These are phyloP conservation scores for Spea hammondii DNA, from an alignment of 2,797 vertebrate genomes.

Conservation along the genomic window DNA sequence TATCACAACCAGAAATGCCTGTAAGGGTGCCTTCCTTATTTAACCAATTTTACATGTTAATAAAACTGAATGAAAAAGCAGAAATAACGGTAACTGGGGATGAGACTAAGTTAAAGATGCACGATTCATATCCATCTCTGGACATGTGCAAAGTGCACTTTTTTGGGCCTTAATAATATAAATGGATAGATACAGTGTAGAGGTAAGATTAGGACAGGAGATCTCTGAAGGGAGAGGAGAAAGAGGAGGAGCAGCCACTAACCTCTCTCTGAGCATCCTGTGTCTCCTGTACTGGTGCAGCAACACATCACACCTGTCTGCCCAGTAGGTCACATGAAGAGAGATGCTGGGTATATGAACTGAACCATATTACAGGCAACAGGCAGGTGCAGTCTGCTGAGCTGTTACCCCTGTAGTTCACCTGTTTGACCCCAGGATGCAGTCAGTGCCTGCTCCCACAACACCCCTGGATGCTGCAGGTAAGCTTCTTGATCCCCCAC, in stretches of 20 bases:
- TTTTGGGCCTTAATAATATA: background rate
- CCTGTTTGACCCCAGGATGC: constrained; percentile 35
- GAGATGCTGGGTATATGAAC: constrained; percentile 1
- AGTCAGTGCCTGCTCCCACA: constrained; percentile 19
- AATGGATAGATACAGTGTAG: background rate
- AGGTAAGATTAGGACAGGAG: background rate
- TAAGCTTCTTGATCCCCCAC: constrained; percentile 8
- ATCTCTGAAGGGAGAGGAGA: background rate
- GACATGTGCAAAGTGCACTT: too few relatives aligned
- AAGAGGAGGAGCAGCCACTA: constrained; percentile 22
- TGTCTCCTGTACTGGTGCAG: background rate
- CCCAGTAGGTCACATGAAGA: constrained; percentile 39
- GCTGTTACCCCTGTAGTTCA: background rate
- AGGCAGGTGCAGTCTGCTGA: constrained; percentile 10
- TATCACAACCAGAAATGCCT: too few relatives aligned
- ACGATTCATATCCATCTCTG: too few relatives aligned
- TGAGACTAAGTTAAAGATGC: too few relatives aligned
- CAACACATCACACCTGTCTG: constrained; percentile 44
- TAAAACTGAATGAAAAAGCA: too few relatives aligned
- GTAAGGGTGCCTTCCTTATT: too few relatives aligned
- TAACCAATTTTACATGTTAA: too few relatives aligned
- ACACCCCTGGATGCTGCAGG: constrained; percentile 33
- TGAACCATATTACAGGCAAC: background rate
- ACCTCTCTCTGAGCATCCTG: background rate
- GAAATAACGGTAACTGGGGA: too few relatives aligned